Evolutionary conservation across 2,888 invertebrate species (phyloP).

Genomic region (Maniola hyperantus): DNA sequence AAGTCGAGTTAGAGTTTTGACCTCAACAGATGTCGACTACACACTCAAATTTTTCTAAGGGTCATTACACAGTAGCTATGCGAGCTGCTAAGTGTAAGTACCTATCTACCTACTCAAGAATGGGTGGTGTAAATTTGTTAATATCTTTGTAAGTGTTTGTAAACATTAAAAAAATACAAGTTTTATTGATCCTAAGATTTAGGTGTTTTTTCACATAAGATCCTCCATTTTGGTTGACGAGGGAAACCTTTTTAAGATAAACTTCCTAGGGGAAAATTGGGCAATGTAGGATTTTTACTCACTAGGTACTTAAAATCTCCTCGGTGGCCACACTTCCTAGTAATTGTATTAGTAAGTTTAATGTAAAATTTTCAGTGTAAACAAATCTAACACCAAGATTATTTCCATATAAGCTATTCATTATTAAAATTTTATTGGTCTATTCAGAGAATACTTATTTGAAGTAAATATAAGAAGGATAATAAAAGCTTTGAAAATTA

Average conservation of each 20-base stretch:
- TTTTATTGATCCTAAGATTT: no score
- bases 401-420: not conserved
- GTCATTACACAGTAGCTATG: not conserved
- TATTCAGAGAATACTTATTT: constrained; percentile 36
- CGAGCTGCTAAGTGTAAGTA: not conserved
- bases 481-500: constrained; percentile 55
- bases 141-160: not conserved
- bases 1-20: not conserved
- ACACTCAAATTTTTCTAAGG: not conserved
- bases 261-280: no score
- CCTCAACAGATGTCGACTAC: not conserved
- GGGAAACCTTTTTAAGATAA: no score
- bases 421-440: constrained; percentile 26
- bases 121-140: not conserved
- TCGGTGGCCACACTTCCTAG: no score
- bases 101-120: no score
- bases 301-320: no score
- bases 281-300: no score
- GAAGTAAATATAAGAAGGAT: constrained; percentile 48
- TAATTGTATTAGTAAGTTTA: no score
- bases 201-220: no score
- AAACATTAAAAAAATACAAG: not conserved
- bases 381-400: no score
- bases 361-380: no score
- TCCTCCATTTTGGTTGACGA: no score